Base-by-base conservation (phyloP, 2,113 vertebrate species). In the Silurus glanis region DNA sequence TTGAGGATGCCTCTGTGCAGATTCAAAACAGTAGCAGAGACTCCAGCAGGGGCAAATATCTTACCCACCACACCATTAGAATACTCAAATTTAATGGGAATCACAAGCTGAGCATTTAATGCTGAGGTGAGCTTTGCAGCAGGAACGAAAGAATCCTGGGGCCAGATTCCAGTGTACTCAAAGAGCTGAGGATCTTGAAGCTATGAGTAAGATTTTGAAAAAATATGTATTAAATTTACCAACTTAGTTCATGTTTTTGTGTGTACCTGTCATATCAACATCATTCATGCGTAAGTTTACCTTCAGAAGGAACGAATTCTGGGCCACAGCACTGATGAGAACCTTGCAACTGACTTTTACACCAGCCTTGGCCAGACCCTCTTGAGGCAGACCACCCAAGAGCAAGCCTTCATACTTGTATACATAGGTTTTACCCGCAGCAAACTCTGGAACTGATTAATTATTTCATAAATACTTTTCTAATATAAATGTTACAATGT, bases 61-160 rank as follows among this genome's bases (percentile, higher is more conserved):
- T 91, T 93, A 78, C 94, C 95, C 17, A 95, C 75, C 12, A 92
- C 90, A 84, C 96, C 95, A 9, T 88, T 93, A 80, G 0, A 79
- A 82, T 96, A 96, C 87, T 95, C 94, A 93, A 96, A 96, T 89
- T 93, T 95, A 88, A 95, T 93, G 78, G 94, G 93, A 55, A 83
- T 91, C 16, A 37, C 56, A 14, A 95, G 87, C 88, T 95, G 93
- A 0, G 92, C 81, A 53, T 90, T 90, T 74, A 96, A 2, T 0
- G 80, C 88, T 58, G 85, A 56, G 17, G 76, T 95, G 82, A 96
- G 92, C 87, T 94, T 96, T 83, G 93, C 74, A 85, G 95, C 93
- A 19, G 89, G 91, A 83, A 55, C 84, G 21, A 96, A 95, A 0
- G 88, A 4, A 85, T 94, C 94, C 78, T 75, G 92, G 4, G 94